Percentiles rank a stretch among this genome's conserved stretches.
These are phyloP conservation scores for Latheticus oryzae DNA, from an alignment of 2,888 invertebrate genomes.

Conservation along the genomic window DNA sequence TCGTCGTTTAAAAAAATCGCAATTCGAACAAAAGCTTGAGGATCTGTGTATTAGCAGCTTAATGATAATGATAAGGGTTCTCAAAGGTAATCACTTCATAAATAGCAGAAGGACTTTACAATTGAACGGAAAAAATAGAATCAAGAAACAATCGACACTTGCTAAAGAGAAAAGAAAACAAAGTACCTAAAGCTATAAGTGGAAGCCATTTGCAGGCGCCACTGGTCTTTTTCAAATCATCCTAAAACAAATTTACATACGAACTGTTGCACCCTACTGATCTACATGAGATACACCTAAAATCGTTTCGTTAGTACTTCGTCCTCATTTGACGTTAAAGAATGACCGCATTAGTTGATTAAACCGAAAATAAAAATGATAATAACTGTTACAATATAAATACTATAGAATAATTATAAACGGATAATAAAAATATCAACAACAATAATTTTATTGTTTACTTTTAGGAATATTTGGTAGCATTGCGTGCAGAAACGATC, in stretches of 20 bases:
- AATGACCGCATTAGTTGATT: constrained; percentile 35
- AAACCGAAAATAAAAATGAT: constrained; percentile 8
- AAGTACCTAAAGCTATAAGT: constrained; percentile 50
- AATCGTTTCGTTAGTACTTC: constrained; percentile 40
- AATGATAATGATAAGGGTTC: constrained; percentile 31
- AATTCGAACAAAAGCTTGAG: neutral
- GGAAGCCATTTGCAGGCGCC: constrained; percentile 53
- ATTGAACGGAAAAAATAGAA: constrained; percentile 34
- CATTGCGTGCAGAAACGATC: constrained; percentile 30
- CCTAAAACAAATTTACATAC: constrained; percentile 54
- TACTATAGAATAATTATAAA: neutral
- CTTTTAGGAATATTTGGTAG: constrained; percentile 4
- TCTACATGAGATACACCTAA: constrained; percentile 52
- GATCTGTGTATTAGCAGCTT: constrained; percentile 18
- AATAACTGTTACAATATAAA: no score
- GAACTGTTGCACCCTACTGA: constrained; percentile 48
- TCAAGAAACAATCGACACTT: constrained; percentile 33
- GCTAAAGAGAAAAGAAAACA: constrained; percentile 48
- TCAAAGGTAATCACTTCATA: constrained; percentile 16
- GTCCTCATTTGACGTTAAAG: constrained; percentile 30
- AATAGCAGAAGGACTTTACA: no score
- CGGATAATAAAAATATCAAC: neutral
- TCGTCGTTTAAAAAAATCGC: constrained; percentile 20
- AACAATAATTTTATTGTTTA: neutral
- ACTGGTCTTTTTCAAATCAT: constrained; percentile 53